Conservation (phyloP, 2,113 vertebrate genomes). For the Lanius ludovicianus region DNA sequence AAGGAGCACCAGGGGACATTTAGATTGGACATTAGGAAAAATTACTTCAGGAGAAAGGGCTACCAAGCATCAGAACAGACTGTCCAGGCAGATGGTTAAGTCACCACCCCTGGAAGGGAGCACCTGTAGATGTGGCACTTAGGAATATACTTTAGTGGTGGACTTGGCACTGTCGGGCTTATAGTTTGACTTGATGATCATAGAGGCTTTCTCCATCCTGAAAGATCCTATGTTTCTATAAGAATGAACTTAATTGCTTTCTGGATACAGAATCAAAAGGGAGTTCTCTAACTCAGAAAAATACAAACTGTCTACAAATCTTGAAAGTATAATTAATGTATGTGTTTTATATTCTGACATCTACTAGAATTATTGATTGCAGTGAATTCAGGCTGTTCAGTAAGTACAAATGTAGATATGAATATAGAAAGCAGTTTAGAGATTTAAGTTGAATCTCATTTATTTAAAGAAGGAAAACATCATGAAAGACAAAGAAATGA, state of each 20-base stretch:
- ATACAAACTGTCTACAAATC: neutral
- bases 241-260: neutral
- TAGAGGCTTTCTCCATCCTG: neutral
- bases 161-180: neutral
- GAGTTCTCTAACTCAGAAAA: neutral
- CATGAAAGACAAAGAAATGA: neutral
- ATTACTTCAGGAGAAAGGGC: neutral
- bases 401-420: neutral
- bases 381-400: neutral
- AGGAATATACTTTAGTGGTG: neutral
- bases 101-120: neutral
- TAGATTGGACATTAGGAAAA: neutral
- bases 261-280: neutral
- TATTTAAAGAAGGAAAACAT: neutral
- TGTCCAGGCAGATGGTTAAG: neutral
- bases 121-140: neutral
- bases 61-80: neutral
- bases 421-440: neutral
- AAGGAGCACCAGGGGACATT: neutral
- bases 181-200: neutral
- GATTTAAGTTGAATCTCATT: neutral
- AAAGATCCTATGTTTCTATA: neutral
- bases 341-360: neutral
- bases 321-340: neutral
- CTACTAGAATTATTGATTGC: neutral